These are phyloP conservation scores for Ciconia maguari DNA, from an alignment of 2,113 vertebrate species.

Conservation along the genomic window DNA sequence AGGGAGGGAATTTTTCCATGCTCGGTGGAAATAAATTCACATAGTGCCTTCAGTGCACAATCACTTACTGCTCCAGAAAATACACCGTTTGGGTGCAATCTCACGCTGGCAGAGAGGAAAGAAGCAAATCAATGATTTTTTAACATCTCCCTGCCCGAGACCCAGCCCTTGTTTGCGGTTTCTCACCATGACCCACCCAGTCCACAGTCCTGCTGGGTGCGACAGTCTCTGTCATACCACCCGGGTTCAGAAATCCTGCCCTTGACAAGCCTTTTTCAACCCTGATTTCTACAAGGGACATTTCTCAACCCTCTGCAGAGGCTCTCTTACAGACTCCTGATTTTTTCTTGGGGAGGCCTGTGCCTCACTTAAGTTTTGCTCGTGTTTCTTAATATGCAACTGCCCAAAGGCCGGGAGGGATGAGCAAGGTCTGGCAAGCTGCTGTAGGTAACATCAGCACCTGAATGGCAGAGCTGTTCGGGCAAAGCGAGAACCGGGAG, in stretches of 20 bases:
- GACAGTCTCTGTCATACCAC: neutral
- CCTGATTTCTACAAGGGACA: neutral
- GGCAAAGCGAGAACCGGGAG: neutral
- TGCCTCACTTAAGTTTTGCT: neutral
- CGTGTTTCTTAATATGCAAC: neutral
- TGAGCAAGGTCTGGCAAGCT: neutral
- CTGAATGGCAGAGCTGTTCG: neutral
- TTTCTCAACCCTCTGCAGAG: neutral
- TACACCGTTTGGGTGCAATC: neutral
- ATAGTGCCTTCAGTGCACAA: neutral
- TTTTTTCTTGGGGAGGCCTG: neutral
- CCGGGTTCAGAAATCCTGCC: neutral
- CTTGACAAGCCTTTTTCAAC: neutral
- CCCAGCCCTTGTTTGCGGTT: neutral
- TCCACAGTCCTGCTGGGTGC: neutral
- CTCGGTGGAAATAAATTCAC: slow-evolving; percentile 40
- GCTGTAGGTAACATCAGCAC: neutral
- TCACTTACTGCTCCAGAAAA: neutral
- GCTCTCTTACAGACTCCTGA: neutral
- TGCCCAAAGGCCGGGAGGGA: neutral
- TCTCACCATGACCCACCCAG: neutral
- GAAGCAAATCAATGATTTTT: neutral
- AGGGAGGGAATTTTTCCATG: slow-evolving; percentile 37
- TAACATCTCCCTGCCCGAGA: neutral
- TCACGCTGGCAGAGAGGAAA: neutral